Evolutionary conservation across 2,888 invertebrate genomes (phyloP), one percentile per base, ranked within the genome.

Genomic region (Drepanosiphum platanoidis): DNA sequence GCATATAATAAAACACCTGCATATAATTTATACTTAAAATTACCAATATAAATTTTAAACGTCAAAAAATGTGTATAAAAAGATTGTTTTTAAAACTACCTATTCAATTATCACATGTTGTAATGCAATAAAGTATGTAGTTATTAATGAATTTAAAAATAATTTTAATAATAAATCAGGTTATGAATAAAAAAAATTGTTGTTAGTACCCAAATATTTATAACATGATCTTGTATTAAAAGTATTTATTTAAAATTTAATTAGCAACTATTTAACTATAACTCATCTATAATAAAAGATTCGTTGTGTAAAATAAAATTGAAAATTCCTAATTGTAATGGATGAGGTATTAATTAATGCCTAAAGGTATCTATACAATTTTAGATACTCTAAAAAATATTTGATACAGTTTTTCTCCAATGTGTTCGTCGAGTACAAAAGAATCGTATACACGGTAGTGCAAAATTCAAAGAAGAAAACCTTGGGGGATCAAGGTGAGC

Each of bases 401-500:
- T 64, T 64, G 64, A n/a, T 78, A 66, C n/a, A 42, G 7, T 34
- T 79, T 32, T 46, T 46, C 22, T 79, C 9, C 22, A 27, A 68
- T 46, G 32, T 18, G n/a, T n/a, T n/a, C 52, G 36, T 52, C 22
- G 42, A 34, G 9, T 13, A 80, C 70, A 74, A 83, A 74, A 74
- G 42, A n/a, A 83, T n/a, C 74, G 30, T 52, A 64, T 32, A 83
- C 58, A 74, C 32, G 18, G 30, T 34, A 64, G 34, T 83, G 64
- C 74, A 74, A 74, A 82, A 74, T 66, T 30, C 64, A 64, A 74
- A 74, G 74, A 83, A 72, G 74, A 83, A 74, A 74, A 83, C 82
- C 82, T 83, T 83, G 82, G 64, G 18, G 30, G 9, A 46, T 61
- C 82, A 83, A 83, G 82, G 82, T 83, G 42, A 83, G 42, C 82